Conservation (phyloP, 1,140 invertebrate species). For the Lepidurus couesii region DNA sequence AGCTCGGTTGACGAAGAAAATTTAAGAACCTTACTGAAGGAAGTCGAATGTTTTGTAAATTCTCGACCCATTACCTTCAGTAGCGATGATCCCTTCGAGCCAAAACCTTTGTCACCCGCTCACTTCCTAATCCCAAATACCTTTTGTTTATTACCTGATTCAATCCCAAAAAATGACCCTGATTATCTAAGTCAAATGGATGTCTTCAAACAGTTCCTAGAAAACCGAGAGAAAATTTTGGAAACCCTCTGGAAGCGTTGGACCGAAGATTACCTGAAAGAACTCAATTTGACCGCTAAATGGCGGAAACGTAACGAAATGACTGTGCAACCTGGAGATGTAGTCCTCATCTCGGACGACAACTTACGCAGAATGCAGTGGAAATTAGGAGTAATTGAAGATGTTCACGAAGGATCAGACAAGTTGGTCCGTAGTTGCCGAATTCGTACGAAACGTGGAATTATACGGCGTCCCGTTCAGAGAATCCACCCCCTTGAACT, state of each 20-base stretch:
- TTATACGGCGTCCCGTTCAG: constrained; percentile 34
- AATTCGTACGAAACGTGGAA: constrained; percentile 30
- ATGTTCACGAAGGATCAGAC: constrained; percentile 30
- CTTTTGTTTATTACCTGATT: constrained; percentile 3
- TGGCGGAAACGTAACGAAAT: not conserved
- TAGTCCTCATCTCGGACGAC: constrained; percentile 36
- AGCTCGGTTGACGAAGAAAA: constrained; percentile 35
- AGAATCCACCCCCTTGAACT: constrained; percentile 35
- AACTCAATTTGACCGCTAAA: not conserved
- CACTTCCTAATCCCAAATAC: constrained; percentile 35
- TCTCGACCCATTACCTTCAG: constrained; percentile 31
- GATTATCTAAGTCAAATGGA: not conserved
- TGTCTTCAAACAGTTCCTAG: not conserved
- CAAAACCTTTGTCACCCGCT: constrained; percentile 30
- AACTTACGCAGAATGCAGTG: constrained; percentile 32
- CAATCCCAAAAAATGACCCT: not conserved
- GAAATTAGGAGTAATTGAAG: constrained; percentile 34
- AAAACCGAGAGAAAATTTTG: constrained; percentile 8
- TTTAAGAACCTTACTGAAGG: constrained; percentile 31
- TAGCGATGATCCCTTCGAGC: constrained; percentile 25
- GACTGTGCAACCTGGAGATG: constrained; percentile 29
- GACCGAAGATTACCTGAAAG: constrained; percentile 24
- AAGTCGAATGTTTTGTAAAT: constrained; percentile 36
- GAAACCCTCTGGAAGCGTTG: constrained; percentile 18
- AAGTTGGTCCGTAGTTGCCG: constrained; percentile 27